These are phyloP conservation scores for Styela plicata DNA, from an alignment of 23 tunicate species.

Conservation along the genomic window DNA sequence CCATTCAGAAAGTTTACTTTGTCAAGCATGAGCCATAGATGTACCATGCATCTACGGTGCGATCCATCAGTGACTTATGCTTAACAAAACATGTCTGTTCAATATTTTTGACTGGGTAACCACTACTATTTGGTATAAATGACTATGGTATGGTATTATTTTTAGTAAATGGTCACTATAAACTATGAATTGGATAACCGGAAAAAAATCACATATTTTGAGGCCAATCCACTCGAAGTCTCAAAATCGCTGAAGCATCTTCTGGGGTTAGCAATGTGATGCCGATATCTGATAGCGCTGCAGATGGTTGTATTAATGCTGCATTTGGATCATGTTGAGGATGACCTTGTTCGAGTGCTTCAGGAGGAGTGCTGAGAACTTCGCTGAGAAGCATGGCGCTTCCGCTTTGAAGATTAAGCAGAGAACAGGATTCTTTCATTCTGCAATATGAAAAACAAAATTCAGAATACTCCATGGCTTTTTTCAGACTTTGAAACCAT, in stretches of 20 bases:
- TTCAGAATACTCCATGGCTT: not conserved
- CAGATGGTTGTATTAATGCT: slow-evolving; percentile 21
- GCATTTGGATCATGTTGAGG: slow-evolving; percentile 24
- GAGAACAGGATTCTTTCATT: slow-evolving; percentile 68
- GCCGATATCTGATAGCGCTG: slow-evolving; percentile 50
- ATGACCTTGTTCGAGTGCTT: not conserved
- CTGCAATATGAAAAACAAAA: slow-evolving; percentile 22
- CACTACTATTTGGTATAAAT: too few species aligned
- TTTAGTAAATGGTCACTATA: too few species aligned
- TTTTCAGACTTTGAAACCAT: too few species aligned
- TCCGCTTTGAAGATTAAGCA: slow-evolving; percentile 71
- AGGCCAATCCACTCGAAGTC: slow-evolving; percentile 66
- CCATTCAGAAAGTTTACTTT: too few species aligned
- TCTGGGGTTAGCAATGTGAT: slow-evolving; percentile 29
- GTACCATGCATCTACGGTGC: too few species aligned
- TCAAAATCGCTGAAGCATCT: slow-evolving; percentile 37
- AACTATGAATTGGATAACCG: too few species aligned
- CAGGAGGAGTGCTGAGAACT: slow-evolving; percentile 13
- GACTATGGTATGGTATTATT: too few species aligned
- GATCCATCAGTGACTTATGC: too few species aligned
- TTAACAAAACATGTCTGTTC: too few species aligned
- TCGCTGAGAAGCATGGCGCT: slow-evolving; percentile 71
- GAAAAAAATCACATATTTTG: slow-evolving; percentile 12
- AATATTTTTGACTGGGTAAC: too few species aligned
- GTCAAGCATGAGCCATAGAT: too few species aligned